Evolutionary conservation across 2,113 vertebrate species (phyloP), one percentile per base, ranked within the genome.

Genomic region (Podiceps cristatus): DNA sequence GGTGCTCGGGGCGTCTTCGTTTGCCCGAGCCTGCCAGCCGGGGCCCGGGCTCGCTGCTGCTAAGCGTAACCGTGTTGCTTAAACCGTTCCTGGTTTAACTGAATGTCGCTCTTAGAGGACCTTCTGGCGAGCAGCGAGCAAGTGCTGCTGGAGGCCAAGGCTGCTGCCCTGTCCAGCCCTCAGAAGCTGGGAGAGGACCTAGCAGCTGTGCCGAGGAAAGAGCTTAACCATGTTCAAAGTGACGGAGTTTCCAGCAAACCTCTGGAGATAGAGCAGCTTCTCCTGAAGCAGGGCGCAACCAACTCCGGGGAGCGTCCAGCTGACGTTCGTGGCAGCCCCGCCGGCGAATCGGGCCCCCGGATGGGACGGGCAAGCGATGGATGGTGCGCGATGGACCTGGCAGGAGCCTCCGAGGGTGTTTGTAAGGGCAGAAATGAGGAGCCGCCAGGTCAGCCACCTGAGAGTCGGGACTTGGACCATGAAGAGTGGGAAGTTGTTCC

Each of bases 401-500:
- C 81, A 9, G 92, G 92, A 94, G 73, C 90, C 45, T 47, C 92
- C 3, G 27, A 64, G 8, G 68, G 23, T 11, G 62, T 17, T 18
- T 58, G 44, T 7, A 53, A 80, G 83, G 95, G 91, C 35, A 79
- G 24, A 72, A 81, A 11, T 0, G 58, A 91, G 83, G 83, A 95
- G 58, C 82, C 31, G 63, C 62, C 4, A 2, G 18, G 35, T 17
- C 88, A n/a, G 37, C 29, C 52, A 4, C 7, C 37, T 7, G 78
- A 86, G 56, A 83, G 62, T 16, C 94, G 72, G 85, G 94, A 94
- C 33, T 50, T 73, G 59, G 95, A 97, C 71, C 96, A 64, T 0
- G 97, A 98, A 37, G 97, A 98, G 25, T 98, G 98, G 98, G 98
- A 98, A 72, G 89, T 97, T 47, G 76, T 98, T 64, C 94, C 98